These are phyloP conservation scores for Hipposideros larvatus DNA, from an alignment of 2,797 vertebrate species.

Conservation along the genomic window DNA sequence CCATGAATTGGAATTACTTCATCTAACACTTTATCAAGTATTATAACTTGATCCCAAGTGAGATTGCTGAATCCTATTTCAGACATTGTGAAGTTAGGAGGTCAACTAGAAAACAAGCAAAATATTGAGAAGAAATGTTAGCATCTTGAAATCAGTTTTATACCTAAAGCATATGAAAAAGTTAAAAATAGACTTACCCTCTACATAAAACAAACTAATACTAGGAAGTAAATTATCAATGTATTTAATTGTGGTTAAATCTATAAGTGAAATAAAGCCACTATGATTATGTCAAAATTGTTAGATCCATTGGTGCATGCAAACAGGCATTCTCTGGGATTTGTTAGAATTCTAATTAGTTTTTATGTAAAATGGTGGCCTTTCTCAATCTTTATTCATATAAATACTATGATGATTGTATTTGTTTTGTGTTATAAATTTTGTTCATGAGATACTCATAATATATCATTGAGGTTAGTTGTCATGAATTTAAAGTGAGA, in stretches of 20 bases:
- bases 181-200: slow-evolving; percentile 46
- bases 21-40: slow-evolving; percentile 95
- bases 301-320: neutral
- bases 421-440: slow-evolving; percentile 32
- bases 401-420: neutral
- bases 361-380: slow-evolving; percentile 26
- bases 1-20: slow-evolving; percentile 97
- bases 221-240: slow-evolving; percentile 26
- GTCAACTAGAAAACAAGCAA: slow-evolving; percentile 67
- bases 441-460: slow-evolving; percentile 25
- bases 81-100: slow-evolving; percentile 90
- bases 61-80: slow-evolving; percentile 96
- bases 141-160: slow-evolving; percentile 28
- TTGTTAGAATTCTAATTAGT: slow-evolving; percentile 41
- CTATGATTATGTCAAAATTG: slow-evolving; percentile 16
- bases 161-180: slow-evolving; percentile 45
- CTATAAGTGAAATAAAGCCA: slow-evolving; percentile 48
- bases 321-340: slow-evolving; percentile 50
- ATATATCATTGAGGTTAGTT: slow-evolving; percentile 18
- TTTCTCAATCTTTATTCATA: slow-evolving; percentile 30
- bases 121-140: slow-evolving; percentile 69
- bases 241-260: slow-evolving; percentile 2
- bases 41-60: slow-evolving; percentile 94
- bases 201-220: slow-evolving; percentile 57
- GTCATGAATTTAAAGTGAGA: slow-evolving; percentile 41